These are phyloP conservation scores for Tamias sibiricus DNA, from an alignment of 2,113 vertebrate species.

Conservation along the genomic window DNA sequence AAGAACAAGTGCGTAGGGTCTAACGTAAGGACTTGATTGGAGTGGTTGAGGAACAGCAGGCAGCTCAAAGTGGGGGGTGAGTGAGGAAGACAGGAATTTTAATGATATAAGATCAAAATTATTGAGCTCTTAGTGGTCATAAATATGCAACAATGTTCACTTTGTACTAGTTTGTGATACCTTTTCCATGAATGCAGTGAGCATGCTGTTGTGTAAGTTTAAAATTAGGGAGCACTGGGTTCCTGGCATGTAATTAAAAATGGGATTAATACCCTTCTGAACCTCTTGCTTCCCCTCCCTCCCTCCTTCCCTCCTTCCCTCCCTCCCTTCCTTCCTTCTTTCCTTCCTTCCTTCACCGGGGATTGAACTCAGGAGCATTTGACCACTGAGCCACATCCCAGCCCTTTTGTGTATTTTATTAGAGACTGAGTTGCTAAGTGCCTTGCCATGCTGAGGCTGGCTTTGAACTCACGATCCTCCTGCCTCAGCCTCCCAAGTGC, in stretches of 20 bases:
- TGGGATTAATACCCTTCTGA: not conserved
- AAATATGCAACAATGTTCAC: not conserved
- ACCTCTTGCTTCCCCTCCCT: not conserved
- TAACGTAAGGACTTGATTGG: not conserved
- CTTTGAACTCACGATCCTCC: too few relatives aligned
- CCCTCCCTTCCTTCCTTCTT: too few relatives aligned
- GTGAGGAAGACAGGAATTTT: constrained; percentile 8
- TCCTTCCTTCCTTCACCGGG: too few relatives aligned
- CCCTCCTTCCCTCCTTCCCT: too few relatives aligned
- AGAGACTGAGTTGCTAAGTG: too few relatives aligned
- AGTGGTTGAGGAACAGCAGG: not conserved
- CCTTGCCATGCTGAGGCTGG: too few relatives aligned
- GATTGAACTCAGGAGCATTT: too few relatives aligned
- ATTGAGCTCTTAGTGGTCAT: not conserved
- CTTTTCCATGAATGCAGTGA: not conserved
- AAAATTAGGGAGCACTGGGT: not conserved
- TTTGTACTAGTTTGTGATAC: not conserved
- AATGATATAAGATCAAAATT: not conserved
- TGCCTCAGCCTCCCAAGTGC: too few relatives aligned
- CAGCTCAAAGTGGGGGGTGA: not conserved
- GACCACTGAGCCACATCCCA: too few relatives aligned
- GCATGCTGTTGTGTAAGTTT: not conserved
- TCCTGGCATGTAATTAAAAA: not conserved
- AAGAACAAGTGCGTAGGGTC: not conserved
- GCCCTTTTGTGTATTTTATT: too few relatives aligned